Conservation (phyloP, 2,797 vertebrate genomes). For the Neosalanx taihuensis region DNA sequence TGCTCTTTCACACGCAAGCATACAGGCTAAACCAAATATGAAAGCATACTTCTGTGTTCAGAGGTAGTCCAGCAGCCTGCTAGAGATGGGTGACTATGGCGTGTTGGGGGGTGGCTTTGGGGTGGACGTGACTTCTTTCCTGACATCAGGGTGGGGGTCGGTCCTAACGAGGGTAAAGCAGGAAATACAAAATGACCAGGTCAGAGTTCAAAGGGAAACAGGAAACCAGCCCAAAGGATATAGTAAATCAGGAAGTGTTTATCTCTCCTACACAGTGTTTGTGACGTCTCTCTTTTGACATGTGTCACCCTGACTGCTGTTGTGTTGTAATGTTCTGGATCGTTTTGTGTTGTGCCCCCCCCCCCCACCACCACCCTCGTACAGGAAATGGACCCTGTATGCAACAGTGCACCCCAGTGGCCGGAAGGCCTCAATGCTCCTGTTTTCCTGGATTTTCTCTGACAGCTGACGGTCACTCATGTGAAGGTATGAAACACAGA, state of each 20-base stretch:
- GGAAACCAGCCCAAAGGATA: conserved; percentile 45
- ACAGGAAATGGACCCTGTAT: conserved; percentile 67
- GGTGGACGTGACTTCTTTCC: conserved; percentile 49
- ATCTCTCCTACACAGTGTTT: conserved; percentile 23
- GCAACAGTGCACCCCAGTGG: conserved; percentile 69
- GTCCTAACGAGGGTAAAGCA: conserved; percentile 25
- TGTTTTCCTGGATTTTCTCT: conserved; percentile 83
- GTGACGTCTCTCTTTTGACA: conserved; percentile 29
- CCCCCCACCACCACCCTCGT: conserved; percentile 9
- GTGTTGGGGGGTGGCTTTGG: neutral
- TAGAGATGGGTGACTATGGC: neutral
- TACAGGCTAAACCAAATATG: conserved; percentile 42
- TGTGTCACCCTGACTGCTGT: conserved; percentile 17
- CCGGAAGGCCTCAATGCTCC: conserved; percentile 73
- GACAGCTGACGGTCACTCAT: conserved; percentile 77
- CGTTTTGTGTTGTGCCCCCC: conserved; percentile 6
- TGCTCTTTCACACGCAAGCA: conserved; percentile 39
- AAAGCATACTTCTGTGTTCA: conserved; percentile 31
- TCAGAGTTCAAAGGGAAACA: conserved; percentile 48
- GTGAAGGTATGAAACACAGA: conserved; percentile 74
- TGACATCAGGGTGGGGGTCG: conserved; percentile 49
- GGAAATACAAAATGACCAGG: conserved; percentile 48
- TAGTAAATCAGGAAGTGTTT: conserved; percentile 31
- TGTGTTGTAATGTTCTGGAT: conserved; percentile 13
- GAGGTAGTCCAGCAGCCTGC: conserved; percentile 20